Evolutionary conservation across 1,140 invertebrate species (phyloP).

Genomic region (Drosophila rhopaloa): DNA sequence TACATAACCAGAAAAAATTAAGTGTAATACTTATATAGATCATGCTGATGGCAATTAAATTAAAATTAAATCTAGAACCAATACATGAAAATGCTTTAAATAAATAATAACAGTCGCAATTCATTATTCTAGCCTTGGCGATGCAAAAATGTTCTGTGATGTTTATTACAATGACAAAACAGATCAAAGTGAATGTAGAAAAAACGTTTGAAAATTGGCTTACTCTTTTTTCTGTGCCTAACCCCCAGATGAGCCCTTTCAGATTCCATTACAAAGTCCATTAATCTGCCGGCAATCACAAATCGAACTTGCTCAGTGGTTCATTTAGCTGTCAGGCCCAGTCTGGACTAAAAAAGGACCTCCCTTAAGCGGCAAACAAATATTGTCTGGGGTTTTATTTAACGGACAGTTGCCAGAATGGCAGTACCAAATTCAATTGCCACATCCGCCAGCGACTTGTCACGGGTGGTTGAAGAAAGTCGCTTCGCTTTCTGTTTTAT

Average conservation of each 20-base stretch:
- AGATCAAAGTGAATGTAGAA: slow-evolving; percentile 21
- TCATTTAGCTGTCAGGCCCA: slow-evolving; percentile 46
- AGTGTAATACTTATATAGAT: too few species aligned
- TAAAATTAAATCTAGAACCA: background rate
- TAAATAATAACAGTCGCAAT: background rate
- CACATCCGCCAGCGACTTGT: slow-evolving; percentile 67
- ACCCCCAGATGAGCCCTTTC: slow-evolving; percentile 18
- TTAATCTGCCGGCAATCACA: slow-evolving; percentile 47
- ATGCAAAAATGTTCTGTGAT: background rate
- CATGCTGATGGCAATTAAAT: background rate
- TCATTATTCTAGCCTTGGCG: background rate
- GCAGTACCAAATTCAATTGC: slow-evolving; percentile 67
- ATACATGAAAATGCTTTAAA: background rate
- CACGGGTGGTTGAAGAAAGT: slow-evolving; percentile 57
- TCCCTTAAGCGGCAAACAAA: slow-evolving; percentile 48
- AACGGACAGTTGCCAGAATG: slow-evolving; percentile 43
- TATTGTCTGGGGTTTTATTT: slow-evolving; percentile 57
- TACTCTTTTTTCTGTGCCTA: background rate
- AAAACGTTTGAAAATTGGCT: slow-evolving; percentile 22
- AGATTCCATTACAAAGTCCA: slow-evolving; percentile 46
- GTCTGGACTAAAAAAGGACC: slow-evolving; percentile 13
- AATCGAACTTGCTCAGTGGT: slow-evolving; percentile 43
- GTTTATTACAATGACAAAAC: background rate
- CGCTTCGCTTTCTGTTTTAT: slow-evolving; percentile 24
- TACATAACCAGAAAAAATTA: too few species aligned